These are phyloP conservation scores for Pelodiscus sinensis DNA, from an alignment of 2,113 vertebrate species.

Conservation along the genomic window DNA sequence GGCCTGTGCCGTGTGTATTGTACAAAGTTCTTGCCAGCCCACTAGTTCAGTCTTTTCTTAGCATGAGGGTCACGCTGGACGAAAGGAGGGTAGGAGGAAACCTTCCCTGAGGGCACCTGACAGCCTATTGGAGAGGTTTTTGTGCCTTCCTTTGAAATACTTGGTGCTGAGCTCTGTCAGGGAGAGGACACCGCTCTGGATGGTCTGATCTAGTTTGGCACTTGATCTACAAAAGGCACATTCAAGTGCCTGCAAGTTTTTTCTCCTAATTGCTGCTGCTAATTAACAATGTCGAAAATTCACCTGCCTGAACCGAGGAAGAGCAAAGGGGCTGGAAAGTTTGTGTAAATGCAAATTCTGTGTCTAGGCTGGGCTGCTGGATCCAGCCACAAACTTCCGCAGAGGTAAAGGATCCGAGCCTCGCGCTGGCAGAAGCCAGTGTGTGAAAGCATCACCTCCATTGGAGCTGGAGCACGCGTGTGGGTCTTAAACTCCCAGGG, in stretches of 20 bases:
- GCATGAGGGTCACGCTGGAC: background rate
- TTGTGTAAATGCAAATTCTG: background rate
- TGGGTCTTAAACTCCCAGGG: background rate
- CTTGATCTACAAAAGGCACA: background rate
- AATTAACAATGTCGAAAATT: background rate
- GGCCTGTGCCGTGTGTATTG: background rate
- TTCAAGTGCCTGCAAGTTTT: background rate
- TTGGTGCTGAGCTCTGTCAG: background rate
- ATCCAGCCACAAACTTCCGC: background rate
- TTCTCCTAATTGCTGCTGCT: background rate
- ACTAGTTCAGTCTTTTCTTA: background rate
- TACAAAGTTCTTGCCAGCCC: background rate
- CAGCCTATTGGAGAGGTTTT: background rate
- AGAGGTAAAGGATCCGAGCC: background rate
- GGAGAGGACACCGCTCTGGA: background rate
- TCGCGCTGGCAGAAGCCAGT: background rate
- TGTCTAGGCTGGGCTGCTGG: background rate
- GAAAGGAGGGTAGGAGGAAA: background rate
- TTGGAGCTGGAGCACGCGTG: accelerated
- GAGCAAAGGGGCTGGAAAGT: background rate
- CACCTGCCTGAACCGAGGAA: background rate
- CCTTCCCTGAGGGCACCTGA: background rate
- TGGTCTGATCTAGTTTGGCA: background rate
- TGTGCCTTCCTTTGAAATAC: background rate
- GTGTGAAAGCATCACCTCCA: background rate